A percentile compares a stretch with the other conserved stretches of the same genome.
Conservation (phyloP, 37 sponge, comb jelly and placozoan species). For the Aplysina aerophoba region DNA sequence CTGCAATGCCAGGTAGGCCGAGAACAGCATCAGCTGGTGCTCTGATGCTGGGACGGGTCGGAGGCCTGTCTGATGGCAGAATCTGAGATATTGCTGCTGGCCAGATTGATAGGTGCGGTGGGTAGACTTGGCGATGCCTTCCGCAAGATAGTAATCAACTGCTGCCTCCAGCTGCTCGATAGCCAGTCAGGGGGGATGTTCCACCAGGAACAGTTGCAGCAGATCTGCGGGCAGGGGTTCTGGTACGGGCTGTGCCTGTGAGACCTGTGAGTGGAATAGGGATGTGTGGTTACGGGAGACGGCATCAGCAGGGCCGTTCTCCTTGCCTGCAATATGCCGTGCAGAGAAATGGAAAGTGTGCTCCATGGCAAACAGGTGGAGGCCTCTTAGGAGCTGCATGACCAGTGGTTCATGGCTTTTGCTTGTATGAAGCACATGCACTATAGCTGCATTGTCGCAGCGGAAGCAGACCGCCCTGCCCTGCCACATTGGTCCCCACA, state of each 20-base stretch:
- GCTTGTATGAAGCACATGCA: not conserved
- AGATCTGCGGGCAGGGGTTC: not conserved
- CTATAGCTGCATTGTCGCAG: not conserved
- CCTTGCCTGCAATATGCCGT: not conserved
- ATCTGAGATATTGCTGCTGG: not conserved
- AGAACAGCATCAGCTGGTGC: not conserved
- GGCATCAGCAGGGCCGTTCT: not conserved
- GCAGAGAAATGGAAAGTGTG: not conserved
- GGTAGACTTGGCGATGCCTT: not conserved
- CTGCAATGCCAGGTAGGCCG: not conserved
- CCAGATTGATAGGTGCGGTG: conserved; percentile 12
- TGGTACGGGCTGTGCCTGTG: not conserved
- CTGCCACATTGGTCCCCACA: not conserved
- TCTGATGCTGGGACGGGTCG: conserved; percentile 7
- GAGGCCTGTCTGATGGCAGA: not conserved
- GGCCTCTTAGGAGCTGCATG: not conserved
- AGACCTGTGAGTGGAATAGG: not conserved
- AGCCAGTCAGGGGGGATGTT: not conserved
- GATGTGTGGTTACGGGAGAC: not conserved
- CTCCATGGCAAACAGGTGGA: not conserved
- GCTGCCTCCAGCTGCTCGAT: not conserved
- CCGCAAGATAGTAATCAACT: not conserved
- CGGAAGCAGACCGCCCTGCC: not conserved
- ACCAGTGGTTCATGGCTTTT: not conserved
- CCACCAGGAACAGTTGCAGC: not conserved